Base-by-base conservation (phyloP, 1,140 invertebrate genomes). In the Megalonaias nervosa region DNA sequence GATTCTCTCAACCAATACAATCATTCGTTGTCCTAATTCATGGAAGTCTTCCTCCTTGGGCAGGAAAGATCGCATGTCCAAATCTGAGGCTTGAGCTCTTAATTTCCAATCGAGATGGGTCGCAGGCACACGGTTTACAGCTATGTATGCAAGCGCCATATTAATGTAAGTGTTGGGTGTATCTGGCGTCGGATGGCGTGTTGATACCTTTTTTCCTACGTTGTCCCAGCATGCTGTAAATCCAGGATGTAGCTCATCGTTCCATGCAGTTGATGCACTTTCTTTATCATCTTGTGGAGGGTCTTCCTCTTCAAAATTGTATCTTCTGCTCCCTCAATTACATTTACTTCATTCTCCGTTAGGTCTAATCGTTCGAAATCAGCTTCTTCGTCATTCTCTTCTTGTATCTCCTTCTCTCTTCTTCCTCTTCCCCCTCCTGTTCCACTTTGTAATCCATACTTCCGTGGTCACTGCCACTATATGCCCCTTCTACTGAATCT, bases 161-260 rank as follows among this genome's bases (percentile, higher is more conserved):
- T n/a, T n/a, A n/a, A n/a, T n/a, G n/a, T n/a, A n/a, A n/a, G n/a
- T n/a, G n/a, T n/a, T n/a, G n/a, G n/a, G n/a, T n/a, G n/a, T n/a
- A n/a, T n/a, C n/a, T n/a, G n/a, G n/a, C n/a, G n/a, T n/a, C n/a
- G n/a, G 14, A 19, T 38, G 15, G 11, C n/a, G 16, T 38, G 31
- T 31, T 26, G 65, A 26, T 56, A 58, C 17, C 67, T 68, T 56
- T 23, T 68, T 62, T 0, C 31, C 55, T 61, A 69, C 55, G 26
- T 61, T 38, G 60, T 48, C 65, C 65, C 74, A 67, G 31, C 31
- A 62, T 68, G 38, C 21, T 66, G 67, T 61, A 23, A 69, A 38
- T 17, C 65, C n/a, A 11, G 56, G 56, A 26, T 23, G 26, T 17
- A 57, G 26, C 26, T 67, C 19, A n/a, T 12, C 23, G 5, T 11